Evolutionary conservation across 2,113 vertebrate genomes (phyloP).

Genomic region (Lanius collurio): DNA sequence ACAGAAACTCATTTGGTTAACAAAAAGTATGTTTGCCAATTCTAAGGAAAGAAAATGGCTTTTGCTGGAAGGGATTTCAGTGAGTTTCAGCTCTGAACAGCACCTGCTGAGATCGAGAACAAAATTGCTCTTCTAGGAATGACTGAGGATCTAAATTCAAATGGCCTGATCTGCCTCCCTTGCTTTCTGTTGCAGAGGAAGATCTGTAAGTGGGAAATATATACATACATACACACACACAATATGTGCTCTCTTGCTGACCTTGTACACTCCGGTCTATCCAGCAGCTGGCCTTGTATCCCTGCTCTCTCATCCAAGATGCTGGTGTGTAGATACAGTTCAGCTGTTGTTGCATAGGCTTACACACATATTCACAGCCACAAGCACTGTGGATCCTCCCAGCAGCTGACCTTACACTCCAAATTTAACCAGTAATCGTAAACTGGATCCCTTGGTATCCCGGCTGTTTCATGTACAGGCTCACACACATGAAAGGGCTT

Average conservation of each 20-base stretch:
- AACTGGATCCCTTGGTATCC: background rate
- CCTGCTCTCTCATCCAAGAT: background rate
- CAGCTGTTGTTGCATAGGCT: background rate
- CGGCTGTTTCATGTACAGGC: background rate
- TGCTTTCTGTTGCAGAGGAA: background rate
- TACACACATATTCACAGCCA: background rate
- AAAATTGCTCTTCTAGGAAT: background rate
- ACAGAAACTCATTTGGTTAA: background rate
- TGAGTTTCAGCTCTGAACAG: background rate
- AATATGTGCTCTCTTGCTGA: background rate
- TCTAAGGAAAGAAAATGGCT: background rate
- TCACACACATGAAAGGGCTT: background rate
- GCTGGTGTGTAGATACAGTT: accelerated
- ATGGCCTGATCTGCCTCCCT: background rate
- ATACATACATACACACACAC: background rate
- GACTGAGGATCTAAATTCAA: background rate
- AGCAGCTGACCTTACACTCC: background rate
- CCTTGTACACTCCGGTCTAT: background rate
- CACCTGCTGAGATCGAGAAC: background rate
- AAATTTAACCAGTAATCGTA: background rate
- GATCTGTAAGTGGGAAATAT: background rate
- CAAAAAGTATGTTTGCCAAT: background rate
- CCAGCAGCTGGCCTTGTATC: background rate
- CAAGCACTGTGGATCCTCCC: background rate
- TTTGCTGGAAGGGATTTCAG: background rate